Percentiles rank a stretch among this genome's conserved stretches.
Evolutionary conservation across 2,797 vertebrate species (phyloP).

Genomic region (Mus minutoides): DNA sequence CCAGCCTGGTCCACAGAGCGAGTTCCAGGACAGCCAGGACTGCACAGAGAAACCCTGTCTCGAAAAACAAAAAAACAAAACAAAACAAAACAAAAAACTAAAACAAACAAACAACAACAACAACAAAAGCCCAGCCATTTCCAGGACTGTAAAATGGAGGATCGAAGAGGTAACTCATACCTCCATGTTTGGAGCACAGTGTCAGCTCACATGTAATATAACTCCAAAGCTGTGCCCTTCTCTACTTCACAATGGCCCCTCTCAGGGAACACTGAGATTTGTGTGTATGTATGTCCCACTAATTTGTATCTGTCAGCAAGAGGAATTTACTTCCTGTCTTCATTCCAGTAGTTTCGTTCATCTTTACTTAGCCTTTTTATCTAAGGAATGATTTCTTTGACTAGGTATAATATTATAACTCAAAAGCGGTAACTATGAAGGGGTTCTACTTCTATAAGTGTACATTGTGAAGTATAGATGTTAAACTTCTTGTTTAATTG

Average conservation of each 20-base stretch:
- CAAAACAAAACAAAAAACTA: too few species aligned
- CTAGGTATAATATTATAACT: not conserved
- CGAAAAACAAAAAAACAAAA: too few species aligned
- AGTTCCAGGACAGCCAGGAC: too few species aligned
- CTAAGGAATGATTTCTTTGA: not conserved
- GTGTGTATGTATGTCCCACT: not conserved
- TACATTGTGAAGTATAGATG: not conserved
- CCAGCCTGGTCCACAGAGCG: too few species aligned
- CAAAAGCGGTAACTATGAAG: not conserved
- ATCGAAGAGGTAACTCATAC: not conserved
- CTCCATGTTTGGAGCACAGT: not conserved
- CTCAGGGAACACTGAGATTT: not conserved
- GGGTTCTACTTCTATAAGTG: not conserved
- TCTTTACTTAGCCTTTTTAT: constrained; percentile 9
- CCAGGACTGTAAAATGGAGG: not conserved
- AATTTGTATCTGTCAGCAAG: not conserved
- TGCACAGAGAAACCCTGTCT: too few species aligned
- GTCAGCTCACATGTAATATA: not conserved
- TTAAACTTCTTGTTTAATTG: not conserved
- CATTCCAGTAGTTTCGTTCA: not conserved
- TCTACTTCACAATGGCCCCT: not conserved
- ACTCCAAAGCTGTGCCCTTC: not conserved
- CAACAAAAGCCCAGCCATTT: too few species aligned
- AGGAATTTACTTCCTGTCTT: not conserved
- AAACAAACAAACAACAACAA: too few species aligned